Evolutionary conservation across 2,113 vertebrate species (phyloP).

Genomic region (Excalfactoria chinensis): DNA sequence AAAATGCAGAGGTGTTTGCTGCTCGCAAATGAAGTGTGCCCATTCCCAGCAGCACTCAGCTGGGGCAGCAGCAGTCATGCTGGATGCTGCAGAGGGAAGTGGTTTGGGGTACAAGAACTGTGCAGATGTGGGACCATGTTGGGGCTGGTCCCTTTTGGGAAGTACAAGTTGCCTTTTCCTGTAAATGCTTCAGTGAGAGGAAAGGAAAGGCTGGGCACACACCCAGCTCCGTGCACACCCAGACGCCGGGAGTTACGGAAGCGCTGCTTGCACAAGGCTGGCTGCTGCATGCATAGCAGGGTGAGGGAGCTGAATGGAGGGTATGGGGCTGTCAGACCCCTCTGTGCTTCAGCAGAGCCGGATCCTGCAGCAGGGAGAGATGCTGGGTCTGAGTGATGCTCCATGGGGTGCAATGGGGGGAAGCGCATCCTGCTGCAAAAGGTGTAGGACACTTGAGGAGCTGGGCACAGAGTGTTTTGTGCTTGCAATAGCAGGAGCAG

Average conservation of each 20-base stretch:
- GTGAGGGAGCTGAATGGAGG: fast-evolving
- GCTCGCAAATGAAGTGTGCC: background rate
- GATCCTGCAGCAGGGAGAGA: background rate
- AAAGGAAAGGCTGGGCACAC: background rate
- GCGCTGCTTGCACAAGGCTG: background rate
- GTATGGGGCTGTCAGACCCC: background rate
- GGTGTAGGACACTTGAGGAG: background rate
- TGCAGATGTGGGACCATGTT: fast-evolving
- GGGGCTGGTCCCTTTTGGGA: background rate
- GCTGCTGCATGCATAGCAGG: background rate
- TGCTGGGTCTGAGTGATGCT: background rate
- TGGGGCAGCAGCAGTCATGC: fast-evolving
- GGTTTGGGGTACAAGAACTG: background rate
- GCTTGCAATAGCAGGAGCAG: background rate
- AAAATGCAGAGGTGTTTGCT: background rate
- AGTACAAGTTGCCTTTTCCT: background rate
- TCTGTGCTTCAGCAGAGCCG: background rate
- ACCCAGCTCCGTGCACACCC: background rate
- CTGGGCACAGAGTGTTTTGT: background rate
- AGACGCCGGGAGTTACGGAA: fast-evolving
- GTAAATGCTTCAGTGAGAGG: background rate
- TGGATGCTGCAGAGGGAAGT: fast-evolving
- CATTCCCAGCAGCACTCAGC: background rate
- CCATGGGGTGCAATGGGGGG: fast-evolving
- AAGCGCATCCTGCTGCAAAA: fast-evolving